Evolutionary conservation across 2,113 vertebrate genomes (phyloP).

Genomic region (Fregetta grallaria): DNA sequence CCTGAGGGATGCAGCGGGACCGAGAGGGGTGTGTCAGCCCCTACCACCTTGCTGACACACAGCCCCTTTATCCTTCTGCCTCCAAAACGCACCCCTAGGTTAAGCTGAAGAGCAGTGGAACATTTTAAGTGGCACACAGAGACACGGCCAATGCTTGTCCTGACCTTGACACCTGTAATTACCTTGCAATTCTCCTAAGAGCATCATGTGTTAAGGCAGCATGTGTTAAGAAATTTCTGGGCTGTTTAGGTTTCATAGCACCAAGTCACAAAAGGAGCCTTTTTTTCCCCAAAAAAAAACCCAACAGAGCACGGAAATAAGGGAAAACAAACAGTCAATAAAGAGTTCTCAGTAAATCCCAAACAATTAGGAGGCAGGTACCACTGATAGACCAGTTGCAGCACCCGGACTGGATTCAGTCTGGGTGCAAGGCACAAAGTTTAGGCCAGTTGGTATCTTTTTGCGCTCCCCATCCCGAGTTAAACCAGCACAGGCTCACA

Average conservation of each 20-base stretch:
- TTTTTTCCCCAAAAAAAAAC: background rate
- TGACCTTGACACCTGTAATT: background rate
- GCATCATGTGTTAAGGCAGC: background rate
- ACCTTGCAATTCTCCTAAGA: background rate
- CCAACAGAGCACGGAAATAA: background rate
- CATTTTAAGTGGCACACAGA: accelerated
- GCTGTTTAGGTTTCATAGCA: background rate
- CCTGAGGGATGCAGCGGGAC: background rate
- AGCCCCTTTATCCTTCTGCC: background rate
- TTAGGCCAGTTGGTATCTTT: background rate
- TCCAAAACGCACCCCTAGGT: background rate
- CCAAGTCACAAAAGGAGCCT: accelerated
- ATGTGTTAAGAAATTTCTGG: accelerated
- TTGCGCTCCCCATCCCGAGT: accelerated
- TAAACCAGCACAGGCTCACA: background rate
- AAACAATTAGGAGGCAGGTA: background rate
- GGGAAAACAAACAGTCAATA: background rate
- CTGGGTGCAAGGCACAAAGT: background rate
- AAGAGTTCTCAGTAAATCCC: background rate
- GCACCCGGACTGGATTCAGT: background rate
- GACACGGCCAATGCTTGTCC: background rate
- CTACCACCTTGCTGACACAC: background rate
- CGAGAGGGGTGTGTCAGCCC: background rate
- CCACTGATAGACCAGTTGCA: too few relatives aligned
- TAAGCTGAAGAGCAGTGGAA: background rate